Evolutionary conservation across 2,888 invertebrate species (phyloP).

Genomic region (Meteorus colon): DNA sequence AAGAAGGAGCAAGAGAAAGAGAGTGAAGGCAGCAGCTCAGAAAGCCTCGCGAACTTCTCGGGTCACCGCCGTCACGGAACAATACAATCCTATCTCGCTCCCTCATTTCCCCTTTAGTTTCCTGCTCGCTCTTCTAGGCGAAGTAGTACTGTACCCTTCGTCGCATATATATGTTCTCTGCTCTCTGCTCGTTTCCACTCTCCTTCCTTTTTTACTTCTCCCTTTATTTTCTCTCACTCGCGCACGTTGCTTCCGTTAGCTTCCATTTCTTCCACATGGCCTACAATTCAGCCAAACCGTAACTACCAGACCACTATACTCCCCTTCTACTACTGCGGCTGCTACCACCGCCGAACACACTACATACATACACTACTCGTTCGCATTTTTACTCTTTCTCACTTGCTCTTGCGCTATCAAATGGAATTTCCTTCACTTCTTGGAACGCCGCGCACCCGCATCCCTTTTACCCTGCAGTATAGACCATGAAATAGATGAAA

Average conservation of each 20-base stretch:
- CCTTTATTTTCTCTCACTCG: conserved; percentile 57
- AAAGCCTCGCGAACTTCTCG: conserved; percentile 62
- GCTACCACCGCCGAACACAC: not conserved
- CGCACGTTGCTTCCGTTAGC: conserved; percentile 48
- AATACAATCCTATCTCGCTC: conserved; percentile 59
- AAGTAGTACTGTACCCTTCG: not conserved
- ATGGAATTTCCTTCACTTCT: conserved; percentile 16
- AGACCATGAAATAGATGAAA: conserved; percentile 26
- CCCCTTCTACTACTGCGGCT: conserved; percentile 2
- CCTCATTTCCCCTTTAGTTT: conserved; percentile 30
- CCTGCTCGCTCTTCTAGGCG: conserved; percentile 30
- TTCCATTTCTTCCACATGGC: conserved; percentile 48
- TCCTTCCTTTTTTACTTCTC: conserved; percentile 51
- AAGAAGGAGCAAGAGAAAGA: conserved; percentile 23
- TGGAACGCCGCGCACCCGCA: conserved; percentile 17
- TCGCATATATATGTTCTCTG: conserved; percentile 1
- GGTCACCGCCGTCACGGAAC: conserved; percentile 66
- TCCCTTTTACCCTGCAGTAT: conserved; percentile 15
- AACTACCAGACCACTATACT: conserved; percentile 42
- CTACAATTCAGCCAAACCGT: conserved; percentile 53
- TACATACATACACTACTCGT: conserved; percentile 27
- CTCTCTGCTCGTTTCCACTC: conserved; percentile 54
- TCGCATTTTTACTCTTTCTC: conserved; percentile 6
- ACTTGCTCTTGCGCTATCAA: not conserved
- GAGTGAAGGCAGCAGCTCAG: conserved; percentile 50